A percentile compares a stretch with the other conserved stretches of the same genome.
Conservation (phyloP, 2,797 vertebrate species). For the Miichthys miiuy region DNA sequence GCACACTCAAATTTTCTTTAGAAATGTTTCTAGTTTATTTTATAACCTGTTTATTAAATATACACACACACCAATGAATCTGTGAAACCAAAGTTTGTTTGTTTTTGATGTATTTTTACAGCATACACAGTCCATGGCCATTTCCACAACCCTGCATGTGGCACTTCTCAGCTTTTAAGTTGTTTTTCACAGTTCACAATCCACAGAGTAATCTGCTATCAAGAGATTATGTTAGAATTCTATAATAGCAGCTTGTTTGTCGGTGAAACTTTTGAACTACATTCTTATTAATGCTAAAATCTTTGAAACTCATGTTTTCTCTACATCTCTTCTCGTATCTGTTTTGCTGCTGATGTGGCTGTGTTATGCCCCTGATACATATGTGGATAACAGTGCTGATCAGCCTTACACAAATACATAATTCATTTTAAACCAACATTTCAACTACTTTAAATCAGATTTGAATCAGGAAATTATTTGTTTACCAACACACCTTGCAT, state of each 20-base stretch:
- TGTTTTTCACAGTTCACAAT: slow-evolving; percentile 29
- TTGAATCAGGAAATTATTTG: background rate
- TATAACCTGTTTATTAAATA: background rate
- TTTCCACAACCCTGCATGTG: background rate
- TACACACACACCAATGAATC: background rate
- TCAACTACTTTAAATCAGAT: slow-evolving; percentile 13
- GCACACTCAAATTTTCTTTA: too few species aligned
- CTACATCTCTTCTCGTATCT: background rate
- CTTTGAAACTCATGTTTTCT: background rate
- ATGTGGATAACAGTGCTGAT: slow-evolving; percentile 1
- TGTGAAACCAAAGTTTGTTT: background rate
- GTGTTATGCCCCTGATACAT: background rate
- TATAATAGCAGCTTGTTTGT: slow-evolving; percentile 30
- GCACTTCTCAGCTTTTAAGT: slow-evolving; percentile 16
- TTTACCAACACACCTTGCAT: background rate
- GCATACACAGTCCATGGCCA: background rate
- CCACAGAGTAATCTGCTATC: slow-evolving; percentile 9
- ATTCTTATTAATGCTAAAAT: slow-evolving; percentile 3
- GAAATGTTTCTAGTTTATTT: background rate
- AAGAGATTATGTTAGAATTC: slow-evolving; percentile 31
- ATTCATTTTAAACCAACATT: background rate
- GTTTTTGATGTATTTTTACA: background rate
- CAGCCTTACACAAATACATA: background rate
- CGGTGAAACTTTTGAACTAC: background rate
- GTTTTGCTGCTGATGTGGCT: slow-evolving; percentile 12